These are phyloP conservation scores for Leptosomus discolor DNA, from an alignment of 2,113 vertebrate species.

Conservation along the genomic window DNA sequence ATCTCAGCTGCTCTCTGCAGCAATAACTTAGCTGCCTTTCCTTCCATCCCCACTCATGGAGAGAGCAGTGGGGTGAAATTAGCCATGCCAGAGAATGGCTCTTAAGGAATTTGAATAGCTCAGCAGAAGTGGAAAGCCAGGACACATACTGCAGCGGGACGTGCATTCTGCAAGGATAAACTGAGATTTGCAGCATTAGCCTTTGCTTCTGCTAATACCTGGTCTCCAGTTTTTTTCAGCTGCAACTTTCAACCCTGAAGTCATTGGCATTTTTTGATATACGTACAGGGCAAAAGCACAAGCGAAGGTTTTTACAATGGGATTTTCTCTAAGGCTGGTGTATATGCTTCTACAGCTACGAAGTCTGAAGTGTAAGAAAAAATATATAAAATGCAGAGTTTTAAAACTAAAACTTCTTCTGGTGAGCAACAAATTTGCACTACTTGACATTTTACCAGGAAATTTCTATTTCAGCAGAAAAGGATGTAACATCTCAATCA, in stretches of 20 bases:
- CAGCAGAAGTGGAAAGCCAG: conserved; percentile 14
- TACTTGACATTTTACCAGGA: not conserved
- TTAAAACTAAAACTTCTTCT: not conserved
- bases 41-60: not conserved
- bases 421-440: not conserved
- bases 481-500: not conserved
- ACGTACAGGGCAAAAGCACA: not conserved
- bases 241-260: not conserved
- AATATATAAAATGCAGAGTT: not conserved
- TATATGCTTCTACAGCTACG: not conserved
- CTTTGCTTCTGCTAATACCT: not conserved
- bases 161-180: conserved; percentile 14
- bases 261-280: not conserved
- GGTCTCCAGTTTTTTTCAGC: not conserved
- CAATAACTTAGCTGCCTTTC: not conserved
- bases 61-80: not conserved
- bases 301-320: not conserved
- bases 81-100: not conserved
- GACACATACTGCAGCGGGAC: not conserved
- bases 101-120: not conserved
- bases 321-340: not conserved
- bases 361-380: not conserved
- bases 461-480: not conserved
- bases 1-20: not conserved
- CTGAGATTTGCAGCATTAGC: not conserved